Evolutionary conservation across 2,888 invertebrate species (phyloP).

Genomic region (Listrodromus nycthemerus): DNA sequence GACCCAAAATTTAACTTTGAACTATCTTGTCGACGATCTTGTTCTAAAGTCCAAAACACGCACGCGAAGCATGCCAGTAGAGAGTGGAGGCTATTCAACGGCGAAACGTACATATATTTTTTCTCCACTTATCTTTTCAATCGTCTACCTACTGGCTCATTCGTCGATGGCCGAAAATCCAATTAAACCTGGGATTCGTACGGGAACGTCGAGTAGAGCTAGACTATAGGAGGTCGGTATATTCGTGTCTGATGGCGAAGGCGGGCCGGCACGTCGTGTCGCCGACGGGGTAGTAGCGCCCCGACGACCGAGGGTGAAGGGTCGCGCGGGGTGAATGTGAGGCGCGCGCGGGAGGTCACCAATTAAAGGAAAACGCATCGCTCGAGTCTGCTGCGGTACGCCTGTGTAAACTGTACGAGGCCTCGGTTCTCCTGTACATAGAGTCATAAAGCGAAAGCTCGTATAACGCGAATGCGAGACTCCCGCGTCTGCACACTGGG

Average conservation of each 20-base stretch:
- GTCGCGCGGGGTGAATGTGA: conserved; percentile 42
- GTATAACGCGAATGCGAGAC: conserved; percentile 58
- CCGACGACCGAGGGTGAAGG: conserved; percentile 36
- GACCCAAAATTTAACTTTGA: too few species aligned
- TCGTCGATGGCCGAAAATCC: conserved; percentile 43
- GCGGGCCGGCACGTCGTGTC: conserved; percentile 28
- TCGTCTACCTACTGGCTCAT: conserved; percentile 19
- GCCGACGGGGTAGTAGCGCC: conserved; percentile 41
- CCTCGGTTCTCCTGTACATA: conserved; percentile 45
- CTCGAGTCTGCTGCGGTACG: conserved; percentile 42
- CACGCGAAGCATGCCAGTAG: not conserved
- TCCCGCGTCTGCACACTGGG: not conserved
- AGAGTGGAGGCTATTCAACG: not conserved
- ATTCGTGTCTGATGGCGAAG: conserved; percentile 51
- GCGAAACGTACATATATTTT: not conserved
- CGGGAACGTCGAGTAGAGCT: not conserved
- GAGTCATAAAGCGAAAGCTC: conserved; percentile 61
- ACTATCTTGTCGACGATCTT: not conserved
- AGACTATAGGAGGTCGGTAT: conserved; percentile 25
- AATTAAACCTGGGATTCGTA: conserved; percentile 38
- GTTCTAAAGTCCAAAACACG: not conserved
- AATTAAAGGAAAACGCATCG: conserved; percentile 70
- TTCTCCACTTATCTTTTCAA: not conserved
- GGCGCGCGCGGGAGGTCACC: conserved; percentile 65
- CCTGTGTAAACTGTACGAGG: conserved; percentile 13